Evolutionary conservation across 2,888 invertebrate genomes (phyloP), one percentile per base, ranked within the genome.

Genomic region (Drosophila anceps): DNA sequence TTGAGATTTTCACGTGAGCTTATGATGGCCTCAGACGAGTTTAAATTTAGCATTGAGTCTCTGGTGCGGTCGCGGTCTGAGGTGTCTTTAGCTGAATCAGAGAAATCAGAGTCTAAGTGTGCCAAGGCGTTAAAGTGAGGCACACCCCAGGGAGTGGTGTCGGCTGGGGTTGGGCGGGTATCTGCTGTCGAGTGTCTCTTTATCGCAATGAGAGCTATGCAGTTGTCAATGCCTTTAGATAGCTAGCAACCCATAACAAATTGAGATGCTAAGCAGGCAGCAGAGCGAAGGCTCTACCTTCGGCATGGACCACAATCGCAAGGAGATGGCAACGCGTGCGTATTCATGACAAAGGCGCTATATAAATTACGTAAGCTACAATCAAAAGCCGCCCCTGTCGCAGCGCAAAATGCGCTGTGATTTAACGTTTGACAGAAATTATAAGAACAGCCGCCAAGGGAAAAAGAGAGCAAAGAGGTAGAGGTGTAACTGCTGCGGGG

Each of bases 201-300:
- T 54, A 54, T 54, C 54, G 37, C 39, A 68, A 63, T 61, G 62
- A 68, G 60, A 62, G 61, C 58, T 50, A 18, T 59, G 44, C 59
- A 74, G 64, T 77, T 66, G 69, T 68, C 69, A 70, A 73, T 60
- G 69, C 69, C 69, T 73, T 58, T 35, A 74, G 83, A 71, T 69
- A 78, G 60, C 65, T 59, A 53, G 68, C 70, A 13, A 29, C 41
- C 59, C 62, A 69, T 69, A 58, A 66, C 81, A 82, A 84, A 85
- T 84, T 84, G 84, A 85, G 87, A 86, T 85, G 87, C 76, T 78
- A 76, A 81, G 73, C 78, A 76, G 69, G 73, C 78, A 76, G 69
- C 74, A 77, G 71, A 18, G 54, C 73, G 48, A 74, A 73, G 80
- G 73, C 68, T 69, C 60, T 67, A 74, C 69, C 69, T 61, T 74